phyloP scores from a whole-genome alignment of 30 jellyfish, hydroid and myxozoan species.

The Morbakka virulenta region DNA sequence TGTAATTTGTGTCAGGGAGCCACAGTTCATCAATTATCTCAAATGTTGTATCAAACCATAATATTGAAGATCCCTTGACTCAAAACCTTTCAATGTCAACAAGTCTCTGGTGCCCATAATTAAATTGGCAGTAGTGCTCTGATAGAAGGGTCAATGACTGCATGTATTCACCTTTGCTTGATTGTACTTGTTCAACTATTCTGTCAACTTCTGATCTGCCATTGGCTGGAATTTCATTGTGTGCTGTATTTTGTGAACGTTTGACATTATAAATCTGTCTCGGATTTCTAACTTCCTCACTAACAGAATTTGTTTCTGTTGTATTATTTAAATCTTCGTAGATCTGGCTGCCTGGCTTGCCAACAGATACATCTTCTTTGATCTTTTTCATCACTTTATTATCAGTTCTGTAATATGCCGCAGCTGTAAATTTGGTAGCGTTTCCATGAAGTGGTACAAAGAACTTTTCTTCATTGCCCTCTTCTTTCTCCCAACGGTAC shows the following conservation, averaged over 20 bases:
- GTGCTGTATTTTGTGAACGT: background rate
- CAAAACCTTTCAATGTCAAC: slow-evolving; percentile 31
- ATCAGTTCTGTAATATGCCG: slow-evolving; percentile 8
- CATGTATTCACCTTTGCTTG: background rate
- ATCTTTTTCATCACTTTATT: background rate
- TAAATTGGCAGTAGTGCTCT: background rate
- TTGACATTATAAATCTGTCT: slow-evolving; percentile 25
- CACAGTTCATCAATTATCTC: slow-evolving; percentile 18
- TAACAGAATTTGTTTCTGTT: background rate
- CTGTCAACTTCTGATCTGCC: background rate
- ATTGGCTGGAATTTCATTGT: background rate
- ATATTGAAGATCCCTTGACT: slow-evolving; percentile 22
- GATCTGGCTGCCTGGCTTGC: background rate
- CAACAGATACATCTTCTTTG: background rate
- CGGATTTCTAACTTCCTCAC: slow-evolving; percentile 41
- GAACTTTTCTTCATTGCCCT: background rate
- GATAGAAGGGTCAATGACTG: slow-evolving; percentile 2
- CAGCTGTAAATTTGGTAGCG: slow-evolving; percentile 19
- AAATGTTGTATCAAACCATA: slow-evolving; percentile 31
- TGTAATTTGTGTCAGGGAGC: slow-evolving; percentile 35
- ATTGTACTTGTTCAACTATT: background rate
- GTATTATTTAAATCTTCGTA: background rate
- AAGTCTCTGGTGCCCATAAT: background rate
- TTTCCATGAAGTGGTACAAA: slow-evolving; percentile 22
- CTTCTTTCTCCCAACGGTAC: slow-evolving; percentile 4